phyloP scores from a whole-genome alignment of 2,113 vertebrate genomes.

The Sterrhoptilus dennistouni region DNA sequence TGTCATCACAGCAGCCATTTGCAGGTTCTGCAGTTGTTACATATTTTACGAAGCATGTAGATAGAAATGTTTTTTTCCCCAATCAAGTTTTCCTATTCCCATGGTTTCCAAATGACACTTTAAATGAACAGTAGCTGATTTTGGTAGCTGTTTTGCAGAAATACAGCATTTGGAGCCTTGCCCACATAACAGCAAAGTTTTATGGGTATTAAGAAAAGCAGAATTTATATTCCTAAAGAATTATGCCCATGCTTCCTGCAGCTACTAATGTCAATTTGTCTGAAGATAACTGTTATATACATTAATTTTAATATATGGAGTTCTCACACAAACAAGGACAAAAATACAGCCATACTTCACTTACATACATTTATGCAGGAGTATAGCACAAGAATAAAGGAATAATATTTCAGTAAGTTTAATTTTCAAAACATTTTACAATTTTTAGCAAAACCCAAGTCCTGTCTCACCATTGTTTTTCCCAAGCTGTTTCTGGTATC shows the following conservation, averaged over 20 bases:
- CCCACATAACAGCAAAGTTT: not conserved
- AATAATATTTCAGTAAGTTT: not conserved
- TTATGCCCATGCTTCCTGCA: not conserved
- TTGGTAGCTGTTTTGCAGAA: not conserved
- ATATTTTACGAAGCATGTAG: not conserved
- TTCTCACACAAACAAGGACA: not conserved
- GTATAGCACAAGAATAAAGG: not conserved
- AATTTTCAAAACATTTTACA: not conserved
- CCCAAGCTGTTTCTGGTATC: not conserved
- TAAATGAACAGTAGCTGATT: not conserved
- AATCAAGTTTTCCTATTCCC: not conserved
- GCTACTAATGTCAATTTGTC: not conserved
- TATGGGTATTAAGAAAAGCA: not conserved
- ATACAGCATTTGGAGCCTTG: not conserved
- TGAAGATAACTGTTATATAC: not conserved
- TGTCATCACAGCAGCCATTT: not conserved
- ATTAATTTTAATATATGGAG: not conserved
- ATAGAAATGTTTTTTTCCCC: not conserved
- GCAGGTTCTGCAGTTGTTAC: not conserved
- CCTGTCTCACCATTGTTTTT: not conserved
- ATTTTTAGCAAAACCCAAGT: not conserved
- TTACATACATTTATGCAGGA: not conserved
- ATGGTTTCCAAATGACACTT: not conserved
- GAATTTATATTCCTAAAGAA: not conserved
- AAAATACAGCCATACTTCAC: not conserved